phyloP scores from a whole-genome alignment of 2,888 invertebrate species.

The Timema podura region DNA sequence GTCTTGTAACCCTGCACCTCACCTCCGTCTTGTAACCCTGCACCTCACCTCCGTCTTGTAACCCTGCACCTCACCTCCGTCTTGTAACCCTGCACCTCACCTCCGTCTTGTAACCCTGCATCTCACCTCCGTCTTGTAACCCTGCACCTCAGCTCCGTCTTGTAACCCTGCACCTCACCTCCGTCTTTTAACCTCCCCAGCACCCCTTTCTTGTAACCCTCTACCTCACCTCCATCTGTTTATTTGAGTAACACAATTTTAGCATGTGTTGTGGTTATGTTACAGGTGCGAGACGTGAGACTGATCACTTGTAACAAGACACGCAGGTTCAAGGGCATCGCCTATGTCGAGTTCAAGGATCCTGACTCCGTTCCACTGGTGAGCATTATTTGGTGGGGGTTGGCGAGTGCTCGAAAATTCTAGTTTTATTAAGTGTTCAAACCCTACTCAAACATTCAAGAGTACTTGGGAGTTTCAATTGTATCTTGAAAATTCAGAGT shows the following conservation, averaged over 20 bases:
- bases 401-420: too few relatives aligned
- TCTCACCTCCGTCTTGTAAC: too few relatives aligned
- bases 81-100: too few relatives aligned
- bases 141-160: too few relatives aligned
- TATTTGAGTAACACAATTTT: neutral
- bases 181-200: too few relatives aligned
- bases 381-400: slow-evolving; percentile 40
- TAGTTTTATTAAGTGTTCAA: too few relatives aligned
- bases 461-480: too few relatives aligned
- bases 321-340: slow-evolving; percentile 96
- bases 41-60: slow-evolving; percentile 47
- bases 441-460: too few relatives aligned
- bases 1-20: slow-evolving; percentile 47
- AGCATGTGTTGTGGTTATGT: neutral
- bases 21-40: too few relatives aligned
- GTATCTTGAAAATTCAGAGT: too few relatives aligned
- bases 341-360: slow-evolving; percentile 99
- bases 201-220: too few relatives aligned
- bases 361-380: slow-evolving; percentile 94
- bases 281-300: slow-evolving; percentile 80
- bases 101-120: slow-evolving; percentile 47
- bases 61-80: neutral
- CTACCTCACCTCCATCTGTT: too few relatives aligned
- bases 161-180: slow-evolving; percentile 47
- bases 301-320: slow-evolving; percentile 99